A percentile compares a stretch with the other conserved stretches of the same genome.
phyloP scores from a whole-genome alignment of 1,140 invertebrate genomes.

The Ceratitis capitata region DNA sequence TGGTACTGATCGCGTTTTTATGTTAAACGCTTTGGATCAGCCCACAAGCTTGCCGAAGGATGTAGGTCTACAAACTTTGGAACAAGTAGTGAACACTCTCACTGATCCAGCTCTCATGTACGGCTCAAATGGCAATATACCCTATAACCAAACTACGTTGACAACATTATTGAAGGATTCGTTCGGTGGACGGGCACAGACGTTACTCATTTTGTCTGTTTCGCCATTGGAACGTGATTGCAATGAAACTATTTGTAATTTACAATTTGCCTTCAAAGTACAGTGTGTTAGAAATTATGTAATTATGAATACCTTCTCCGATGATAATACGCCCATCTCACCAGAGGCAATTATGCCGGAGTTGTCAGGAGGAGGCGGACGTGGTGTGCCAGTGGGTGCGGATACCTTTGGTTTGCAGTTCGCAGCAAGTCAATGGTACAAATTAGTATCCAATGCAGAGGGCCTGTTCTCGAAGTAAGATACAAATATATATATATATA shows the following conservation, averaged over 20 bases:
- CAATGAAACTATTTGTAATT: slow-evolving; percentile 71
- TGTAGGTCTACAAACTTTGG: slow-evolving; percentile 69
- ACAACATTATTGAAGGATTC: slow-evolving; percentile 75
- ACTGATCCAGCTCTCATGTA: slow-evolving; percentile 69
- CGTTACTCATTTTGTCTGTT: slow-evolving; percentile 73
- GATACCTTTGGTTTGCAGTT: slow-evolving; percentile 79
- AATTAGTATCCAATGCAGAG: slow-evolving; percentile 83
- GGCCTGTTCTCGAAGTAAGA: slow-evolving; percentile 77
- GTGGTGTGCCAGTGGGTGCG: slow-evolving; percentile 50
- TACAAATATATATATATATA: background rate
- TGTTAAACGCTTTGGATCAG: slow-evolving; percentile 60
- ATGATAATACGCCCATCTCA: slow-evolving; percentile 70
- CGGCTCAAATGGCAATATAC: slow-evolving; percentile 66
- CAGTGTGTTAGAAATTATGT: slow-evolving; percentile 74
- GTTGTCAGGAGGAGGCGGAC: slow-evolving; percentile 44
- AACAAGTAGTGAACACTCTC: slow-evolving; percentile 71
- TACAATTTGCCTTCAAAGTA: slow-evolving; percentile 71
- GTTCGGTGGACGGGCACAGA: slow-evolving; percentile 75
- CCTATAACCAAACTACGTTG: slow-evolving; percentile 73
- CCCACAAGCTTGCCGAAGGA: slow-evolving; percentile 66
- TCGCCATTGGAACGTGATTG: slow-evolving; percentile 72
- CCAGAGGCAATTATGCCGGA: slow-evolving; percentile 53
- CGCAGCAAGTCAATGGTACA: slow-evolving; percentile 82
- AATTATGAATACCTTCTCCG: slow-evolving; percentile 74
- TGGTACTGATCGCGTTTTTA: slow-evolving; percentile 69